Evolutionary conservation across 2,797 vertebrate genomes (phyloP).

Genomic region (Garrulus glandarius): DNA sequence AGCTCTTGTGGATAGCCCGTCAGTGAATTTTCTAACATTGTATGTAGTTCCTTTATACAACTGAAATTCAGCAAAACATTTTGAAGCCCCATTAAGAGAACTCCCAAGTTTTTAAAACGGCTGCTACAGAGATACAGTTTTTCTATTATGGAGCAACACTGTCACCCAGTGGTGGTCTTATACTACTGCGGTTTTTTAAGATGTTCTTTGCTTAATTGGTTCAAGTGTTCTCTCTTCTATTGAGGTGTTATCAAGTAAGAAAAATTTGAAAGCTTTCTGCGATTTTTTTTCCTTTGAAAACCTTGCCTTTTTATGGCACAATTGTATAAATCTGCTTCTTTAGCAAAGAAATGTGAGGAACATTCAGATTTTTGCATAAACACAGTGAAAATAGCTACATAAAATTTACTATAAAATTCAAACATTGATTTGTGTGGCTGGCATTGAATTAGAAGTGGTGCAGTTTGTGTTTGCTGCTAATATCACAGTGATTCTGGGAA

Average conservation of each 20-base stretch:
- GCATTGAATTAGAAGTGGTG: background rate
- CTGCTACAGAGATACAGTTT: accelerated
- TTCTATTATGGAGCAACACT: slow-evolving; percentile 54
- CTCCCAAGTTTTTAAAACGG: background rate
- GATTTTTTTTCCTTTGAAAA: background rate
- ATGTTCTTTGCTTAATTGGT: background rate
- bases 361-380: background rate
- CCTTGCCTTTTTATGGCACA: background rate
- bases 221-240: background rate
- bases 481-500: background rate
- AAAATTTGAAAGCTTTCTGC: background rate
- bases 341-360: background rate
- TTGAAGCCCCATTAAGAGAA: background rate
- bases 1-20: background rate
- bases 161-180: slow-evolving; percentile 64
- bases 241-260: background rate
- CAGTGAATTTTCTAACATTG: background rate
- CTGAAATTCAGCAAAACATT: background rate
- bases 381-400: background rate
- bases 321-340: background rate
- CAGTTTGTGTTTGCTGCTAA: background rate
- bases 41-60: background rate
- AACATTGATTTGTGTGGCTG: background rate
- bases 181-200: background rate
- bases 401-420: background rate